A percentile compares a stretch with the other conserved stretches of the same genome.
These are phyloP conservation scores for Sebastes trivittatus DNA, from an alignment of 2,797 vertebrate genomes.

Conservation along the genomic window DNA sequence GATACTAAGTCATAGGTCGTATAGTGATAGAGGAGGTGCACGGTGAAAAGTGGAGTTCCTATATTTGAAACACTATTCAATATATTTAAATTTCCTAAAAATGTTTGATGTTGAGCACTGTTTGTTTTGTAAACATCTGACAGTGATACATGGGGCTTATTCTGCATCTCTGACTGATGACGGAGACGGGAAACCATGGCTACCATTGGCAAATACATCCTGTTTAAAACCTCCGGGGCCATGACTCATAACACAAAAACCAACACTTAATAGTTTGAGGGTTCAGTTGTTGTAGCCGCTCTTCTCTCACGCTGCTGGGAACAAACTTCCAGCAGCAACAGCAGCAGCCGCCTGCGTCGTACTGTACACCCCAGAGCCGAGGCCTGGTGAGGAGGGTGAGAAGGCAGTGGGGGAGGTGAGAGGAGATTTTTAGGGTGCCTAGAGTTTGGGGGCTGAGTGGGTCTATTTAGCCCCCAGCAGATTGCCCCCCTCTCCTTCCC, in stretches of 20 bases:
- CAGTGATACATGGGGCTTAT: conserved; percentile 25
- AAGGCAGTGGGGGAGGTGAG: conserved; percentile 36
- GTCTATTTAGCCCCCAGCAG: conserved; percentile 82
- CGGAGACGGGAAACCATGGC: conserved; percentile 52
- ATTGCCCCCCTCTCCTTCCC: conserved; percentile 69
- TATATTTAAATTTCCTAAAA: neutral
- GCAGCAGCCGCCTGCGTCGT: neutral
- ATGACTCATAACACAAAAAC: conserved; percentile 62
- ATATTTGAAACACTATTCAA: neutral
- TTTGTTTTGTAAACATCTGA: conserved; percentile 35
- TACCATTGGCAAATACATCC: conserved; percentile 51
- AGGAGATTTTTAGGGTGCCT: conserved; percentile 73
- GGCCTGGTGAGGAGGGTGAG: conserved; percentile 35
- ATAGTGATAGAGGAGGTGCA: neutral
- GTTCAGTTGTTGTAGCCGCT: conserved; percentile 20
- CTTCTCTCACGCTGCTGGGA: neutral
- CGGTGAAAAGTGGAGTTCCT: neutral
- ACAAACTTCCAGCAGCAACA: conserved; percentile 4
- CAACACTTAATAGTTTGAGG: conserved; percentile 51
- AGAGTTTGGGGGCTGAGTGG: conserved; percentile 78
- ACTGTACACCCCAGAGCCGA: conserved; percentile 55
- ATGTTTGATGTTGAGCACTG: neutral
- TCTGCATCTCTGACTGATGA: conserved; percentile 42
- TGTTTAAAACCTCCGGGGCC: conserved; percentile 43
- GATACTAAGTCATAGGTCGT: conserved; percentile 15